Evolutionary conservation across 1,140 invertebrate species (phyloP).

Genomic region (Anastrepha ludens): DNA sequence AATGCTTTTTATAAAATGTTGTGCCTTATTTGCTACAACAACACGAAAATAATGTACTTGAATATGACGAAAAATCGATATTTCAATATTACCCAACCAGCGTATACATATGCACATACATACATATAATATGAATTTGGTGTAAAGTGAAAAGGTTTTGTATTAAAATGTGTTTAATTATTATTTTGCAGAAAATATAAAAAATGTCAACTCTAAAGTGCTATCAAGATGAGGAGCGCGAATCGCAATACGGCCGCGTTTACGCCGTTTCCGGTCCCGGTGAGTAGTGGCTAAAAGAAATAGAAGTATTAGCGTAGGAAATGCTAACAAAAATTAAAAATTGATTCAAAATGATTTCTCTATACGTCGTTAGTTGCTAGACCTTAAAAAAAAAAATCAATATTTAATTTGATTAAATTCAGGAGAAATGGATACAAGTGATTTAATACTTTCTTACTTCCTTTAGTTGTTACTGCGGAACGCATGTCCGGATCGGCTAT

Average conservation of each 20-base stretch:
- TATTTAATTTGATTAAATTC: background rate
- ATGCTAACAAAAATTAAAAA: background rate
- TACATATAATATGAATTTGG: background rate
- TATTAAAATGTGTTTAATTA: background rate
- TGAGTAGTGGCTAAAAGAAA: constrained; percentile 75
- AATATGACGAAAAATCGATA: constrained; percentile 23
- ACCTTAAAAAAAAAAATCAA: too few relatives aligned
- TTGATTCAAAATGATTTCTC: background rate
- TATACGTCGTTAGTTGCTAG: background rate
- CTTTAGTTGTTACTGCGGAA: constrained; percentile 97
- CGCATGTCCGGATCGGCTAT: constrained; percentile 99
- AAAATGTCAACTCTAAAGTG: constrained; percentile 80
- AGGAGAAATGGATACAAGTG: background rate
- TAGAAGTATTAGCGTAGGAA: too few relatives aligned
- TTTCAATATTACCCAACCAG: constrained; percentile 1
- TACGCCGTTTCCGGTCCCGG: constrained; percentile 98
- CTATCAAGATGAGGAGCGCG: constrained; percentile 89
- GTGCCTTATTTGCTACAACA: background rate
- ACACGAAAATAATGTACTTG: background rate
- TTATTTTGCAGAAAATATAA: constrained; percentile 24
- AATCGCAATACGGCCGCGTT: constrained; percentile 94
- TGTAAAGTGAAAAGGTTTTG: background rate
- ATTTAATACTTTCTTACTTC: constrained; percentile 54
- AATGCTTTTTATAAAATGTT: background rate
- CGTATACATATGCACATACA: too few relatives aligned